phyloP scores from a whole-genome alignment of 2,797 vertebrate species.

The Fratercula arctica region DNA sequence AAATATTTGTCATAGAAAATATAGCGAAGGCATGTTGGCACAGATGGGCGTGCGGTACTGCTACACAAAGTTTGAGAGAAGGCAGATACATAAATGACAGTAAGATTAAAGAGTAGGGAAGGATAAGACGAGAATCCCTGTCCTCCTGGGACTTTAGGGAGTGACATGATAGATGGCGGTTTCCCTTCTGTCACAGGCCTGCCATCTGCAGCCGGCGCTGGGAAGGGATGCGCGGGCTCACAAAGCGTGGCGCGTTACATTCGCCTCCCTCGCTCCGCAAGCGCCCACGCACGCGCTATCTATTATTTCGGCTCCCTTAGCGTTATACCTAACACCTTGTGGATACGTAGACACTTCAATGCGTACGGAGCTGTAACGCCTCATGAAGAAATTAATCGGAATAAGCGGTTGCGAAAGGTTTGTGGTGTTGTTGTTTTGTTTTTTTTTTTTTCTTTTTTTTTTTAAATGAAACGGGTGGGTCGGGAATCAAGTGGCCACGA shows the following conservation, averaged over 20 bases:
- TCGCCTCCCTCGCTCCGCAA: not conserved
- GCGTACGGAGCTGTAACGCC: not conserved
- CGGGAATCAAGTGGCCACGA: not conserved
- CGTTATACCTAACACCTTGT: not conserved
- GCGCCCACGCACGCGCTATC: not conserved
- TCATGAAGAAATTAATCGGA: not conserved
- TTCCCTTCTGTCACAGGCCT: slow-evolving; percentile 27
- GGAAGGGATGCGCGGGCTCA: not conserved
- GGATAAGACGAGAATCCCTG: slow-evolving; percentile 48
- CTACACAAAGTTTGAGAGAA: slow-evolving; percentile 65
- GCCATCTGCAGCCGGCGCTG: not conserved
- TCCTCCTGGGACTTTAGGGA: slow-evolving; percentile 51
- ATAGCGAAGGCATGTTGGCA: slow-evolving; percentile 79
- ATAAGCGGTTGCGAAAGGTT: not conserved
- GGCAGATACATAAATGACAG: slow-evolving; percentile 64
- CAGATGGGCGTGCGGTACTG: slow-evolving; percentile 55
- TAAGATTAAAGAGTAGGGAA: slow-evolving; percentile 49
- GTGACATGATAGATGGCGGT: slow-evolving; percentile 52
- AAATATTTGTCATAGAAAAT: slow-evolving; percentile 79
- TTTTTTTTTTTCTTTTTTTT: not conserved
- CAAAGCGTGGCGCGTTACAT: not conserved
- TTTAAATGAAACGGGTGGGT: not conserved
- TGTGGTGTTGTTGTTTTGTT: no score
- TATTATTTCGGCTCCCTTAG: not conserved
- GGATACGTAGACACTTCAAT: not conserved